Conservation (phyloP, 37 sponge, comb jelly and placozoan genomes). For the Oscarella lobularis region DNA sequence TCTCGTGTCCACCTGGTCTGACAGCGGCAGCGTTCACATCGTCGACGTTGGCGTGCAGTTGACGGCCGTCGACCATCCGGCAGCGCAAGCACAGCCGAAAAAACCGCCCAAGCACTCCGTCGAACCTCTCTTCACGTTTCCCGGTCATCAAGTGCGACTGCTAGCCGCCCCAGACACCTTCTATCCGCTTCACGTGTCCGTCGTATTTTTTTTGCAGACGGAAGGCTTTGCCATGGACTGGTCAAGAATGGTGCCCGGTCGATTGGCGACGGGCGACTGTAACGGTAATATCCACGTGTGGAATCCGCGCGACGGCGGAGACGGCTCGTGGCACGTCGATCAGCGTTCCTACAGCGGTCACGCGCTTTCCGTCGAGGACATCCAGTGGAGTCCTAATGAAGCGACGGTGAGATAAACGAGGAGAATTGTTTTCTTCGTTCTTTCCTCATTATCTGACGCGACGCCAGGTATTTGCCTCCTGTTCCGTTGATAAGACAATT, state of each 20-base stretch:
- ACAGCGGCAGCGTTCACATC: conserved; percentile 67
- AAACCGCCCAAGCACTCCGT: conserved; percentile 9
- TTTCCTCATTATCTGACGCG: background rate
- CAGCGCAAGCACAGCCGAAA: conserved; percentile 10
- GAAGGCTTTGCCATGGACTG: conserved; percentile 95
- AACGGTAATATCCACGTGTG: conserved; percentile 76
- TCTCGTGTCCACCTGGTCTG: conserved; percentile 89
- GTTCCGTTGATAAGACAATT: conserved; percentile 78
- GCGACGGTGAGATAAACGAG: conserved; percentile 40
- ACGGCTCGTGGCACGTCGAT: conserved; percentile 60
- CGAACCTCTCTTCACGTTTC: conserved; percentile 50
- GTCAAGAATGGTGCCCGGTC: conserved; percentile 68
- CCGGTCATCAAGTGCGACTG: conserved; percentile 50
- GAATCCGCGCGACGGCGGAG: conserved; percentile 40
- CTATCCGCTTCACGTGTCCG: background rate
- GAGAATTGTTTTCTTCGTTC: background rate
- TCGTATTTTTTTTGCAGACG: background rate
- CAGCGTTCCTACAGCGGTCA: conserved; percentile 70
- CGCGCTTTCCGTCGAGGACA: conserved; percentile 80
- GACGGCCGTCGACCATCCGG: conserved; percentile 50
- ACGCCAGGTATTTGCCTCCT: conserved; percentile 83
- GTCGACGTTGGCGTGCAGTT: conserved; percentile 73
- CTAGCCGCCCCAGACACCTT: too few relatives aligned
- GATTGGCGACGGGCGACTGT: conserved; percentile 86
- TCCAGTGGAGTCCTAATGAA: conserved; percentile 98